Conservation (phyloP, 2,888 invertebrate genomes). For the Eristalinus sepulchralis region DNA sequence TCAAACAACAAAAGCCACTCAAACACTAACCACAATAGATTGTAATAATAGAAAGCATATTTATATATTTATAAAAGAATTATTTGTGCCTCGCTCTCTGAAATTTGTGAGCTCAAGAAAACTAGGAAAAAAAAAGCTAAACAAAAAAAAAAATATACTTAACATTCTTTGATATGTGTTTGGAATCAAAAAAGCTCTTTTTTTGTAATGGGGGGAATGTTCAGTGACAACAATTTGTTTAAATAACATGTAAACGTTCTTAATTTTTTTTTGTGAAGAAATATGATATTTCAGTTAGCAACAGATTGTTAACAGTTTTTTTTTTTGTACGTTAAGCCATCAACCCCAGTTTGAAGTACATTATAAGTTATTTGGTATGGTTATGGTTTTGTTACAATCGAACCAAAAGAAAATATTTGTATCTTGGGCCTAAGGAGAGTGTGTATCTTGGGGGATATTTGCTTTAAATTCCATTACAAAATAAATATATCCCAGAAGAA, state of each 20-base stretch:
- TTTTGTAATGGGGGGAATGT: background rate
- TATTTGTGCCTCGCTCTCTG: constrained; percentile 57
- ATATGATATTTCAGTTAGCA: too few relatives aligned
- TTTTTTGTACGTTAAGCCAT: too few relatives aligned
- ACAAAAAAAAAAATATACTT: background rate
- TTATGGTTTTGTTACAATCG: too few relatives aligned
- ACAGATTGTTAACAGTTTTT: too few relatives aligned
- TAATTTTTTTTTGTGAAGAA: too few relatives aligned
- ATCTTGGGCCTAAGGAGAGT: background rate
- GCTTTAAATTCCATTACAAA: background rate
- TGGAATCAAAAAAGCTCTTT: background rate
- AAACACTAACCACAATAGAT: constrained; percentile 13
- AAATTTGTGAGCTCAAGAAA: constrained; percentile 38
- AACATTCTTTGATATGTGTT: background rate
- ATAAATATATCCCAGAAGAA: background rate
- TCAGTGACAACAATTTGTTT: background rate
- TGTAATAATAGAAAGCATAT: constrained; percentile 17
- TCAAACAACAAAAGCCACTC: constrained; percentile 17
- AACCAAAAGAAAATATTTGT: background rate
- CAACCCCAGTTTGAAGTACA: too few relatives aligned
- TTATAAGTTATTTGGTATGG: too few relatives aligned
- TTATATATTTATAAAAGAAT: constrained; percentile 52
- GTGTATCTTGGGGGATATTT: too few relatives aligned
- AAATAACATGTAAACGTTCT: too few relatives aligned
- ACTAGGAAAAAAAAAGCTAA: background rate